Percentiles rank a stretch among this genome's conserved stretches.
These are phyloP conservation scores for Drosophila histrio DNA, from an alignment of 2,888 invertebrate genomes.

Conservation along the genomic window DNA sequence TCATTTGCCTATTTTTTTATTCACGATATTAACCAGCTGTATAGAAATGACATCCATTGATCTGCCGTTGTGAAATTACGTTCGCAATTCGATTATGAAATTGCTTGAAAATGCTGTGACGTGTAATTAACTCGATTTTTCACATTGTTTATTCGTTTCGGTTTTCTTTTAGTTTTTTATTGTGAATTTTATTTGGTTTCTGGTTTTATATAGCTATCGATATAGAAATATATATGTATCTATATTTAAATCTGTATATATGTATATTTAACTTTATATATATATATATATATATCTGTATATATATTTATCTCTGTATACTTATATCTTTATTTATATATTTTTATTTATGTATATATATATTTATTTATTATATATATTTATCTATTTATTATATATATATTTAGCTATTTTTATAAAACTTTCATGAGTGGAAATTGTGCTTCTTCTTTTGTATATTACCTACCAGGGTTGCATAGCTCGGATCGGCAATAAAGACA, in stretches of 20 bases:
- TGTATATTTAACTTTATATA: neutral
- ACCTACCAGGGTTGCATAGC: too few relatives aligned
- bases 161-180: constrained; percentile 1
- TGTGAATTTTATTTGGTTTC: neutral
- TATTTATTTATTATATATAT: neutral
- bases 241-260: neutral
- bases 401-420: neutral
- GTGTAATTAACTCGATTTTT: constrained; percentile 25
- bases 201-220: neutral
- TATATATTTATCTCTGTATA: neutral
- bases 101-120: constrained; percentile 8
- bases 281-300: neutral
- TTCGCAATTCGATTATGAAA: constrained; percentile 14
- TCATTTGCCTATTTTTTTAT: constrained; percentile 19
- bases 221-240: neutral
- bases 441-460: neutral
- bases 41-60: constrained; percentile 45
- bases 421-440: too few relatives aligned
- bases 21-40: constrained; percentile 39
- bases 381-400: neutral
- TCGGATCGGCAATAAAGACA: neutral
- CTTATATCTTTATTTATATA: neutral
- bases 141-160: constrained; percentile 8
- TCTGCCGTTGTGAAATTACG: constrained; percentile 16
- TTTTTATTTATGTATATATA: neutral